phyloP scores from a whole-genome alignment of 2,888 invertebrate species.

The Lochmaea capreae region DNA sequence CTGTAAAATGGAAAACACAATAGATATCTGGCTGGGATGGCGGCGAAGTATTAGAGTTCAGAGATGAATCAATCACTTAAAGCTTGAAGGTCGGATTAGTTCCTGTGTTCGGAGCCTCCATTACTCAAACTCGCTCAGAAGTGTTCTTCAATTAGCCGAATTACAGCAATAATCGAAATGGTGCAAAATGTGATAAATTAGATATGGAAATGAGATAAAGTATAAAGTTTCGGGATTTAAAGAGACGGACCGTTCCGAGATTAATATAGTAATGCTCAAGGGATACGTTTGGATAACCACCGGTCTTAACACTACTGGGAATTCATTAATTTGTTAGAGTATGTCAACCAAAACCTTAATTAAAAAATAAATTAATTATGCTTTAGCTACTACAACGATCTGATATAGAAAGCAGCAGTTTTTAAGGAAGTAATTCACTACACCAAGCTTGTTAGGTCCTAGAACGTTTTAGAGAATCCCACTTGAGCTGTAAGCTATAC shows the following conservation, averaged over 20 bases:
- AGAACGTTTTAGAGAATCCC: too few relatives aligned
- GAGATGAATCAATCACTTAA: slow-evolving; percentile 38
- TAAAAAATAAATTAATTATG: not conserved
- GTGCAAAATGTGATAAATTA: slow-evolving; percentile 36
- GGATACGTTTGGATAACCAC: not conserved
- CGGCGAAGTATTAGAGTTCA: slow-evolving; percentile 23
- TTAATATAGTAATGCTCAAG: not conserved
- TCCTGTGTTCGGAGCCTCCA: slow-evolving; percentile 11
- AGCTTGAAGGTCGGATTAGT: slow-evolving; percentile 25
- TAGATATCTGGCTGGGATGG: slow-evolving; percentile 6
- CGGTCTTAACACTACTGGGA: not conserved
- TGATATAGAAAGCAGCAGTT: too few relatives aligned
- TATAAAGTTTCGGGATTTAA: slow-evolving; percentile 24
- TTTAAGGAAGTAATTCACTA: too few relatives aligned
- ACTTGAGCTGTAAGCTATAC: too few relatives aligned
- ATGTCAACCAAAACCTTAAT: not conserved
- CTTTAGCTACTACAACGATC: too few relatives aligned
- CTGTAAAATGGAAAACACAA: slow-evolving; percentile 11
- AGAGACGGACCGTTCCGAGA: not conserved
- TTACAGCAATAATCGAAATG: slow-evolving; percentile 36
- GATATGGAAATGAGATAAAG: slow-evolving; percentile 35
- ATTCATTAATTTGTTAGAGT: not conserved
- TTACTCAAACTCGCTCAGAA: slow-evolving; percentile 11
- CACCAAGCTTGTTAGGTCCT: too few relatives aligned
- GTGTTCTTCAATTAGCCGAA: slow-evolving; percentile 36